Base-by-base conservation (phyloP, 2,888 invertebrate genomes). In the Platycheirus rosarum region DNA sequence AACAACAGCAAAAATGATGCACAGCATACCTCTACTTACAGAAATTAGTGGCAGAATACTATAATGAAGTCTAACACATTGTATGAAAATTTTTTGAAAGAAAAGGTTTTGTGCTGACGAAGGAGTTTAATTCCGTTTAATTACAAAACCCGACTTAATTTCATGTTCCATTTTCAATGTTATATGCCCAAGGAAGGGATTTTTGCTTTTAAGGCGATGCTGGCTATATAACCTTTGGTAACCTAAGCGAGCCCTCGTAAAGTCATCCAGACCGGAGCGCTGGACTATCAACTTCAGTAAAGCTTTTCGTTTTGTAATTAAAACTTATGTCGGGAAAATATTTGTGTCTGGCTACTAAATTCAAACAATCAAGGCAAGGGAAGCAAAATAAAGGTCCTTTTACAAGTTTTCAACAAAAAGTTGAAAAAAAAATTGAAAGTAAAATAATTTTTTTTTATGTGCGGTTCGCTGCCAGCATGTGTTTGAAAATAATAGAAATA, bases 31-130 rank as follows among this genome's bases (percentile, higher is more conserved):
- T 26, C 26, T 6, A 8, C 29, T 32, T 32, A 3, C 29, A 18
- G 49, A 57, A 69, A 74, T 74, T 79, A 69, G 68, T 79, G 57
- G 80, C 40, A 60, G 29, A 70, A 75, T 70, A 57, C 40, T 42
- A 70, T 66, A 60, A 66, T 60, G 75, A 65, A 74, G 68, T 48
- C n/a, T 51, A 48, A 40, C 63, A 55, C 65, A 16, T 44, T 23
- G 8, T 4, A 44, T 14, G 9, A 11, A 44, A 42, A n/a, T 40
- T 35, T 14, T 60, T 29, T 7, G n/a, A 2, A 29, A 7, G 20
- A 14, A 51, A 32, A 48, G 44, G 60, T 29, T 60, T 60, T 26
- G 11, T 53, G 53, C 20, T 44, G 20, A 46, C 13, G 51, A 49
- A 68, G 46, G 46, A 53, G 55, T 37, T 40, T 77, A 68, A 66